Conservation (phyloP, 2,797 vertebrate genomes). For the Anisognathus igniventris region DNA sequence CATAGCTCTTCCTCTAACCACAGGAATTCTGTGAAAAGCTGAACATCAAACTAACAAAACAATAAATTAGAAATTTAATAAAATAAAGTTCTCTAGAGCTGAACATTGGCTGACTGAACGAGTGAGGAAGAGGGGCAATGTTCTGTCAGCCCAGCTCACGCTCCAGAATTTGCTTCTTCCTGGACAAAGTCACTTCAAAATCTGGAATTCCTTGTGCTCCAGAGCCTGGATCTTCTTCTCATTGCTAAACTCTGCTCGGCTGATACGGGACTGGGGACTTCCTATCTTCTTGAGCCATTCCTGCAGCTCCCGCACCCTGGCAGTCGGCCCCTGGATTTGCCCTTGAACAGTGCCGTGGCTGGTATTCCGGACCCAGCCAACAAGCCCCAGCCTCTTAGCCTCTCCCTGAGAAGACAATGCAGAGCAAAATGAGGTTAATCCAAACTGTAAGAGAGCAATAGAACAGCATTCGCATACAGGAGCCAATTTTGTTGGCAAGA, state of each 20-base stretch:
- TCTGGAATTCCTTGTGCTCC: conserved; percentile 82
- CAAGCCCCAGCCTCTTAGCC: conserved; percentile 85
- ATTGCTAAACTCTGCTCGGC: conserved; percentile 84
- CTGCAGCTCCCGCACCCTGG: conserved; percentile 84
- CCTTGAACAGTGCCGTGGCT: conserved; percentile 85
- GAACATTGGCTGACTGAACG: background rate
- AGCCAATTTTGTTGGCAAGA: background rate
- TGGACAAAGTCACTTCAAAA: conserved; percentile 67
- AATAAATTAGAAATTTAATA: background rate
- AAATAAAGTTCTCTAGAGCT: background rate
- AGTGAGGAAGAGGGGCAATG: rapidly evolving
- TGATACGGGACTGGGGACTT: conserved; percentile 88
- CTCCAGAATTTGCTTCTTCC: background rate
- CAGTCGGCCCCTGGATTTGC: conserved; percentile 83
- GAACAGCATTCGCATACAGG: rapidly evolving
- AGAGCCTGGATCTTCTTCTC: conserved; percentile 79
- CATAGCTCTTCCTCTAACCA: background rate
- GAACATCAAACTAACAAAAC: background rate
- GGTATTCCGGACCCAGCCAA: conserved; percentile 94
- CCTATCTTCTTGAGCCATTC: conserved; percentile 87
- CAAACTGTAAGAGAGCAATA: background rate
- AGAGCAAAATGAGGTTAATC: background rate
- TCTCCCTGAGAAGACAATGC: conserved; percentile 76
- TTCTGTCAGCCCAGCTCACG: rapidly evolving
- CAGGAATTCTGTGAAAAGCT: rapidly evolving